Evolutionary conservation across 2,888 invertebrate species (phyloP).

Genomic region (Alsophila aescularia): DNA sequence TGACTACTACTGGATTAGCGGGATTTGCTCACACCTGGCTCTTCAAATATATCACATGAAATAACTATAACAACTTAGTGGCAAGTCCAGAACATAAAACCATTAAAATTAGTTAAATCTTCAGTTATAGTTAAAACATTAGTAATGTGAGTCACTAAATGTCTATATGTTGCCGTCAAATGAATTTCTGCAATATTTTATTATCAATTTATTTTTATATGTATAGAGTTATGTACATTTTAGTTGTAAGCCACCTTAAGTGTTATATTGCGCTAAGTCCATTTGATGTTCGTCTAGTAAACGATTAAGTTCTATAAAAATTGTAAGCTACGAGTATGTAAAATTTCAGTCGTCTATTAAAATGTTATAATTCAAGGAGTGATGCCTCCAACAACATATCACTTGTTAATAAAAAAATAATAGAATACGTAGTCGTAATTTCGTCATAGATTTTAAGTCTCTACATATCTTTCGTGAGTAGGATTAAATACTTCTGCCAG

Average conservation of each 20-base stretch:
- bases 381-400: slow-evolving; percentile 82
- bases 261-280: slow-evolving; percentile 78
- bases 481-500: slow-evolving; percentile 55
- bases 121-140: slow-evolving; percentile 42
- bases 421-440: slow-evolving; percentile 75
- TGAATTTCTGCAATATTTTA: slow-evolving; percentile 52
- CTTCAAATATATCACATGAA: slow-evolving; percentile 61
- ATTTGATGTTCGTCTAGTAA: slow-evolving; percentile 58
- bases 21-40: slow-evolving; percentile 53
- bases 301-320: slow-evolving; percentile 64
- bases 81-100: slow-evolving; percentile 28
- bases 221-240: slow-evolving; percentile 63
- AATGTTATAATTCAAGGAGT: slow-evolving; percentile 74
- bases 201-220: slow-evolving; percentile 48
- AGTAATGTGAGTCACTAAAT: slow-evolving; percentile 48
- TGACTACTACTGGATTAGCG: slow-evolving; percentile 46
- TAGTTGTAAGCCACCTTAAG: slow-evolving; percentile 77
- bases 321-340: slow-evolving; percentile 64
- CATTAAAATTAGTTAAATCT: slow-evolving; percentile 34
- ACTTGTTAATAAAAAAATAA: slow-evolving; percentile 83
- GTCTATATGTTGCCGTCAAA: slow-evolving; percentile 59
- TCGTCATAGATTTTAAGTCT: slow-evolving; percentile 72
- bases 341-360: slow-evolving; percentile 63
- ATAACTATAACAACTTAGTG: slow-evolving; percentile 13
- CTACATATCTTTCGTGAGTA: slow-evolving; percentile 72